These are phyloP conservation scores for Melanotaenia parkinsoni DNA, from an alignment of 2,797 vertebrate genomes.

Conservation along the genomic window DNA sequence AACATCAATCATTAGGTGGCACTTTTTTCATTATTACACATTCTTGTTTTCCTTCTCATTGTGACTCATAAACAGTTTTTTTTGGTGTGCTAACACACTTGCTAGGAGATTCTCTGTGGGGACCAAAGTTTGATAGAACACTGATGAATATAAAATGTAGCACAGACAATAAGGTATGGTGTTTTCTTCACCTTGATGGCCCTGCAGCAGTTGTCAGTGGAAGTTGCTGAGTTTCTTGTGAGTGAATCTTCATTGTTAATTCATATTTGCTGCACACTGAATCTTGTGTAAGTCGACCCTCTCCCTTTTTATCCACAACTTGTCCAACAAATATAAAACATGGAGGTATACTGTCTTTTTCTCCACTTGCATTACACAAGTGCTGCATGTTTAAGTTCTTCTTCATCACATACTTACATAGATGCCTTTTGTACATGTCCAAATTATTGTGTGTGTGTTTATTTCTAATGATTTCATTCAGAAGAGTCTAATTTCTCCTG, in stretches of 20 bases:
- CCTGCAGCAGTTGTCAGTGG: neutral
- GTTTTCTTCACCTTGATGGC: neutral
- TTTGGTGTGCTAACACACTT: neutral
- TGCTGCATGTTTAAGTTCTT: neutral
- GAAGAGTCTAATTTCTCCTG: neutral
- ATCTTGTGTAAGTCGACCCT: neutral
- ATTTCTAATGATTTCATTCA: constrained; percentile 6
- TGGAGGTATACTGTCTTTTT: neutral
- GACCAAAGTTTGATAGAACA: neutral
- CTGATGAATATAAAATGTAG: neutral
- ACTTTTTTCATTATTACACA: no score
- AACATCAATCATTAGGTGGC: no score
- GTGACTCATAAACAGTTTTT: neutral
- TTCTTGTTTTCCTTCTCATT: neutral
- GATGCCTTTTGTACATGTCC: neutral
- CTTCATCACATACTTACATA: neutral
- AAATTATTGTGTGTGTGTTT: neutral
- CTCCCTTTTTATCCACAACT: neutral
- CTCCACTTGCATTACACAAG: neutral
- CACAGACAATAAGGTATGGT: neutral
- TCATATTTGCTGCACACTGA: neutral
- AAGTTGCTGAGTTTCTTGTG: neutral
- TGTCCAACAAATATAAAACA: neutral
- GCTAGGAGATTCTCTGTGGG: neutral
- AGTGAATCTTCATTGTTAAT: neutral